Percentiles rank a stretch among this genome's conserved stretches.
Conservation (phyloP, 2,797 vertebrate species). For the Furcifer pardalis region DNA sequence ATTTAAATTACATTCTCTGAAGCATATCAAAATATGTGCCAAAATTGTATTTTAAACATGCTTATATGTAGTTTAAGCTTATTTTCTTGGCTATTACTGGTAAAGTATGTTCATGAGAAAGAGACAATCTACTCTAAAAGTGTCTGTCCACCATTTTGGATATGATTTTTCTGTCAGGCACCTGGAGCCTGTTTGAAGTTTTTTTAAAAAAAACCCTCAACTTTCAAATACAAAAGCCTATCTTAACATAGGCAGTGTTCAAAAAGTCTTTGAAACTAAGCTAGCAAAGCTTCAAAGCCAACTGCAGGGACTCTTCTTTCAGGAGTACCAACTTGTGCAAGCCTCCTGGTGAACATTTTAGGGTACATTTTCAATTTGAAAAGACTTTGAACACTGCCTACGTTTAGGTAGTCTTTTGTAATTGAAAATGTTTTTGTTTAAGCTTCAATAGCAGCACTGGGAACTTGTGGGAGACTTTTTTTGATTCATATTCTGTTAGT, state of each 20-base stretch:
- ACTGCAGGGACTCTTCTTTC: slow-evolving; percentile 40
- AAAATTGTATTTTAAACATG: neutral
- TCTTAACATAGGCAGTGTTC: slow-evolving; percentile 43
- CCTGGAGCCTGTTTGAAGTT: slow-evolving; percentile 47
- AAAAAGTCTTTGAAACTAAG: slow-evolving; percentile 52
- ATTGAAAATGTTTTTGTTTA: slow-evolving; percentile 62
- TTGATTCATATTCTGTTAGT: slow-evolving; percentile 47
- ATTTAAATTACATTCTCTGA: neutral
- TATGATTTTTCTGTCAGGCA: slow-evolving; percentile 31
- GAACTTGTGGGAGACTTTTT: slow-evolving; percentile 42
- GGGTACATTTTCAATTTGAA: slow-evolving; percentile 51
- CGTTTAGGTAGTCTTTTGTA: slow-evolving; percentile 53
- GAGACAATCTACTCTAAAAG: slow-evolving; percentile 21
- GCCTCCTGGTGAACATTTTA: slow-evolving; percentile 43
- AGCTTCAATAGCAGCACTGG: slow-evolving; percentile 50
- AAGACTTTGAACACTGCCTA: slow-evolving; percentile 47
- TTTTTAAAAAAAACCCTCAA: slow-evolving; percentile 56
- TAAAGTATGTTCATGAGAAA: neutral
- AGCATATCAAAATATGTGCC: neutral
- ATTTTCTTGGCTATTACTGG: neutral
- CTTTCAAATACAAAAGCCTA: slow-evolving; percentile 62
- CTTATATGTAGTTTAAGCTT: neutral
- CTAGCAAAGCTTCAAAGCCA: slow-evolving; percentile 53
- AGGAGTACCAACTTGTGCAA: slow-evolving; percentile 44
- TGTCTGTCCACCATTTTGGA: slow-evolving; percentile 28